Base-by-base conservation (phyloP, 2,113 vertebrate species). In the Pogonocichla stellata region DNA sequence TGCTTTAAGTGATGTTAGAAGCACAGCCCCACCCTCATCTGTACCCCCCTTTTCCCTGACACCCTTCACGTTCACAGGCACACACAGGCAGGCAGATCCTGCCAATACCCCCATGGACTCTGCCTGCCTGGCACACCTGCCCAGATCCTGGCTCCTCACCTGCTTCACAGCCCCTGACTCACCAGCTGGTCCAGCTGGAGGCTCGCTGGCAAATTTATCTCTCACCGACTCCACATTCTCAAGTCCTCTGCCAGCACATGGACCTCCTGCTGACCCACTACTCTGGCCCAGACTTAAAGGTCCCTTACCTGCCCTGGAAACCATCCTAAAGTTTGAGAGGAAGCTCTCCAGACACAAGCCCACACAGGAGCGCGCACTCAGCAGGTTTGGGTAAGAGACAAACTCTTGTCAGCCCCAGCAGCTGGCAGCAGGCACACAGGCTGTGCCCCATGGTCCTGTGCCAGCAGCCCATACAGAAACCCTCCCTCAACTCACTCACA, bases 151-250 rank as follows among this genome's bases (percentile, higher is more conserved):
- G 9, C 7, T 7, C 9, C 22, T 88, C 34, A 29, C 17, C 13
- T 65, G 17, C 15, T 43, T 70, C 56, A 9, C 18, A 29, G 26
- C 53, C 26, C 26, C 24, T 3, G 4, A 19, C 58, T 47, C 33
- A 31, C 6, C 22, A 31, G 12, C 24, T 66, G 42, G 20, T 53
- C 42, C 56, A 75, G 28, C 11, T 34, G 0, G 0, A 10, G 19
- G 47, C 12, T 48, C 0, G 0, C 22, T 56, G 8, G 14, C 5
- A 70, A 65, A 54, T 17, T 64, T 2, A 0, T 33, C 50, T 40
- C 34, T 69, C 31, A 12, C 3, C 1, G 14, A 6, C 11, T 14
- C 9, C 19, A 24, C 14, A 10, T 43, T 80, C 42, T 36, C 15
- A 50, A 34, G 12, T 43, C 33, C 14, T 60, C 10, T 60, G 34